Percentiles rank a stretch among this genome's conserved stretches.
Evolutionary conservation across 2,113 vertebrate genomes (phyloP).

Genomic region (Scatophagus argus): DNA sequence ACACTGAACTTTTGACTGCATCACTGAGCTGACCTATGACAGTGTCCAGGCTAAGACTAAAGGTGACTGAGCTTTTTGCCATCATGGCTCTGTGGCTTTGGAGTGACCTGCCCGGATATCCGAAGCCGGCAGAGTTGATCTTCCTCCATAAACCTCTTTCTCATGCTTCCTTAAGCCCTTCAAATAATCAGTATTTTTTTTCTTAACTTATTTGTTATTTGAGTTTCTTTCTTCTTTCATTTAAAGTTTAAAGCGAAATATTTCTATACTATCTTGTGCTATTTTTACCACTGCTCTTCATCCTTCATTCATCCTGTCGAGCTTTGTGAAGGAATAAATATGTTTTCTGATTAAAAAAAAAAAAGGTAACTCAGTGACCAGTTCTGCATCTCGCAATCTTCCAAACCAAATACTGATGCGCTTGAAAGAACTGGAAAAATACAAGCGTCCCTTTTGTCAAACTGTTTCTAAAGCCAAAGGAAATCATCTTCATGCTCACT

Average conservation of each 20-base stretch:
- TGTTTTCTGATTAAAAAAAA: background rate
- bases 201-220: too few species aligned
- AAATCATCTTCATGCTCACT: background rate
- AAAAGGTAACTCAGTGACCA: background rate
- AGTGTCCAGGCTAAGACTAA: slow-evolving; percentile 10
- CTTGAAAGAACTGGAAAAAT: background rate
- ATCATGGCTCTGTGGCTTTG: background rate
- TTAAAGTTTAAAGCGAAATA: too few species aligned
- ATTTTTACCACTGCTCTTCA: too few species aligned
- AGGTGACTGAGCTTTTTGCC: slow-evolving; percentile 21
- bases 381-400: background rate
- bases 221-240: too few species aligned
- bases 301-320: background rate
- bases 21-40: slow-evolving; percentile 8
- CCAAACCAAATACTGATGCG: background rate
- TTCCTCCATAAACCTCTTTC: background rate
- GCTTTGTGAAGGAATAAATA: background rate
- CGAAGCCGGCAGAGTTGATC: background rate
- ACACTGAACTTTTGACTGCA: slow-evolving; percentile 29
- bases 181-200: too few species aligned
- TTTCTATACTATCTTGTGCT: too few species aligned
- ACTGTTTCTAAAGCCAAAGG: background rate
- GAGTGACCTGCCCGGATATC: background rate
- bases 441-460: background rate
- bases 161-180: too few species aligned